These are phyloP conservation scores for Lacerta agilis DNA, from an alignment of 2,797 vertebrate species.

Conservation along the genomic window DNA sequence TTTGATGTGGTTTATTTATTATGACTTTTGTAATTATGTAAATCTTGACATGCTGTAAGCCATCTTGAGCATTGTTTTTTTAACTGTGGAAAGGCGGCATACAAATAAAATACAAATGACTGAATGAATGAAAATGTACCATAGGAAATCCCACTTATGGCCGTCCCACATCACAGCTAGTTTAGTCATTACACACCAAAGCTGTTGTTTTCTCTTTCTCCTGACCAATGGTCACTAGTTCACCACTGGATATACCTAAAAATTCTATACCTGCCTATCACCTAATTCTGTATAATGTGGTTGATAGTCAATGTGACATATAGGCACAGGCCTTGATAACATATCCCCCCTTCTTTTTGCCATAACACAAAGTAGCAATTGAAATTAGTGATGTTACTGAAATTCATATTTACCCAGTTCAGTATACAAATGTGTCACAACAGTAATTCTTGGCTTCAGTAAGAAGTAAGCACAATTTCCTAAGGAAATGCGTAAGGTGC, in stretches of 20 bases:
- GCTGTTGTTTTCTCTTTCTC: too few relatives aligned
- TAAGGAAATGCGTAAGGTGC: background rate
- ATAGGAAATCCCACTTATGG: background rate
- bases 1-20: too few relatives aligned
- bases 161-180: background rate
- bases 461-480: background rate
- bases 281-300: background rate
- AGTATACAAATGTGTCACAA: background rate
- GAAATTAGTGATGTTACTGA: background rate
- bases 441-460: background rate
- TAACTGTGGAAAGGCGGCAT: too few relatives aligned
- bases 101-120: too few relatives aligned
- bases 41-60: too few relatives aligned
- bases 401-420: background rate
- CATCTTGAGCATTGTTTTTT: too few relatives aligned
- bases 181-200: background rate
- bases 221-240: too few relatives aligned
- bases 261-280: background rate
- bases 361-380: background rate
- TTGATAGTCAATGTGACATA: background rate
- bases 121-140: too few relatives aligned
- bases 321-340: background rate
- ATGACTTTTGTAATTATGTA: too few relatives aligned
- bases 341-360: background rate
- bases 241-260: background rate